Percentiles rank a stretch among this genome's conserved stretches.
Evolutionary conservation across 2,888 invertebrate species (phyloP).

Genomic region (Harpalus rubripes): DNA sequence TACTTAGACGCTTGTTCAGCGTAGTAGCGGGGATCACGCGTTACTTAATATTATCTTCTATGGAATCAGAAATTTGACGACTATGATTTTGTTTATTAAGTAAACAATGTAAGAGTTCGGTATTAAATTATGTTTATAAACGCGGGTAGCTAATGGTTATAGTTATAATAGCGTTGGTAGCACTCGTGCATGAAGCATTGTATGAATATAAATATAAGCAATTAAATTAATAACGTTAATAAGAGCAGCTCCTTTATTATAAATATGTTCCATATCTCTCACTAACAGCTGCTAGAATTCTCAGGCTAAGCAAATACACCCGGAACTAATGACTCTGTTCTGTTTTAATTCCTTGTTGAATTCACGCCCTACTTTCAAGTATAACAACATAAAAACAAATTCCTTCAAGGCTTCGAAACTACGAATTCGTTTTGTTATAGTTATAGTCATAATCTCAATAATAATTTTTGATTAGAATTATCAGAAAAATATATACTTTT

Average conservation of each 20-base stretch:
- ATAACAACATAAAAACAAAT: neutral
- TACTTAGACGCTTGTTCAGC: too few relatives aligned
- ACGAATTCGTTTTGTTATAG: too few relatives aligned
- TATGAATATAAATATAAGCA: conserved; percentile 43
- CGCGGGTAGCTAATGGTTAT: neutral
- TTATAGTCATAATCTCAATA: too few relatives aligned
- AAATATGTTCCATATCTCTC: conserved; percentile 53
- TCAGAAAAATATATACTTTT: too few relatives aligned
- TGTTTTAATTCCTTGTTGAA: conserved; percentile 43
- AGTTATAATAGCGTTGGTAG: neutral
- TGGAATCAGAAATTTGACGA: too few relatives aligned
- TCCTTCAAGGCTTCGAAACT: neutral
- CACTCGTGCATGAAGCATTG: conserved; percentile 1
- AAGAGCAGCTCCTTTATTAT: conserved; percentile 42
- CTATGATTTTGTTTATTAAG: too few relatives aligned
- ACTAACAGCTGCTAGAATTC: conserved; percentile 26
- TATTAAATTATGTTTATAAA: neutral
- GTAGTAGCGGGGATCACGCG: too few relatives aligned
- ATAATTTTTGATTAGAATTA: too few relatives aligned
- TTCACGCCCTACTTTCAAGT: neutral
- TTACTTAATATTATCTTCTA: too few relatives aligned
- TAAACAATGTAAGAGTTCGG: too few relatives aligned
- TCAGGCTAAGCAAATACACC: conserved; percentile 48
- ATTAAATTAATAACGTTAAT: conserved; percentile 51
- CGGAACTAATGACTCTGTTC: conserved; percentile 30